Base-by-base conservation (phyloP, 2,888 invertebrate species). In the Drosophila fulvimacula region DNA sequence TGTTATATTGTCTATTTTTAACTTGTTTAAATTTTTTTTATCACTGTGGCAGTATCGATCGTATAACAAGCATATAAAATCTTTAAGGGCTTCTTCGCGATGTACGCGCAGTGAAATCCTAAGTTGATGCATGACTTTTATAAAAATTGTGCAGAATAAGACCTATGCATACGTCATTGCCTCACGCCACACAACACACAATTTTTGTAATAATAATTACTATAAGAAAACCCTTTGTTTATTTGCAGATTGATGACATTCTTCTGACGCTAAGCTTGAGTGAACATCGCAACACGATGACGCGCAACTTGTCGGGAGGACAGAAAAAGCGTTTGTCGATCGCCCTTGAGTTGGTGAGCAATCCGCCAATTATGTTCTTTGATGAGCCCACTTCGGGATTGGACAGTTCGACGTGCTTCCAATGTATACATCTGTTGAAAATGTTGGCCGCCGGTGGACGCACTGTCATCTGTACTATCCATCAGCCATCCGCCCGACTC, bases 281-380 rank as follows among this genome's bases (percentile, higher is more conserved):
- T 1, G 98, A 98, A 75, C 97, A 98, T 92, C 95, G 96, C 88
- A 95, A 95, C 90, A 98, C 98, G 1, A 96, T 98, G 95, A 97
- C 98, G 17, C 96, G 96, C 73, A 97, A 97, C 90, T 94, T 98
- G 53, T 98, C 98, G 0, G 98, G 98, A 24, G 98, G 98, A 1
- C 98, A 98, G 92, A 97, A 98, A 93, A 98, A 98, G 91, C 95
- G 98, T 81, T 94, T 98, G 2, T 98, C 98, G 0, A 98, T 98
- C 71, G 98, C 98, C 19, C 93, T 98, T 76, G 98, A 98, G 93
- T 93, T 98, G 79, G 98, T 98, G 79, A 98, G 98, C 93, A 98
- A 98, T 93, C 98, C 98, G 11, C 98, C 98, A 0, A 96, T 98
- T 73, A 98, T 98, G 98, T 98, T 98, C 93, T 98, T 98, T 92